These are phyloP conservation scores for Neocloeon triangulifer DNA, from an alignment of 1,140 invertebrate species.

Conservation along the genomic window DNA sequence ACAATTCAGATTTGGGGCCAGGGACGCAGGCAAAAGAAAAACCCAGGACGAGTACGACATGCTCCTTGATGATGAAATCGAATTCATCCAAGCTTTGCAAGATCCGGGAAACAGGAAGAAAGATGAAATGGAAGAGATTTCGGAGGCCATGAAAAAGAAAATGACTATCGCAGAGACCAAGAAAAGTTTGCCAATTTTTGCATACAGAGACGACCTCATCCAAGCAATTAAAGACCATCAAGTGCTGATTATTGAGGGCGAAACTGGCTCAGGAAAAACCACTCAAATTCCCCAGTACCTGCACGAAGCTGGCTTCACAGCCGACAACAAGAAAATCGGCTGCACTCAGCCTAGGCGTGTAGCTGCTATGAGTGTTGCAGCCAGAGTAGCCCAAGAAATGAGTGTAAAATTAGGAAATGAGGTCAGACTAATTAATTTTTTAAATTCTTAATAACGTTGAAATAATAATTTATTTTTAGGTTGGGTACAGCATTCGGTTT, in stretches of 20 bases:
- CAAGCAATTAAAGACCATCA: conserved; percentile 75
- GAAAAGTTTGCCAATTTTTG: conserved; percentile 81
- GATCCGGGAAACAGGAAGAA: conserved; percentile 63
- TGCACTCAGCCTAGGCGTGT: conserved; percentile 56
- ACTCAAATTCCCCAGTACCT: conserved; percentile 98
- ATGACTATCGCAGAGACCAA: conserved; percentile 80
- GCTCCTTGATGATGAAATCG: conserved; percentile 87
- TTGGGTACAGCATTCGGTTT: conserved; percentile 58
- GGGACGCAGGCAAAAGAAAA: conserved; percentile 29
- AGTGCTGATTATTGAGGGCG: conserved; percentile 90
- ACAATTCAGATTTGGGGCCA: conserved; percentile 78
- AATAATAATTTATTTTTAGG: conserved; percentile 18
- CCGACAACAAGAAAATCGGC: conserved; percentile 2
- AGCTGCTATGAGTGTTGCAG: conserved; percentile 58
- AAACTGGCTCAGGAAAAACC: conserved; percentile 95
- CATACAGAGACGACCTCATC: conserved; percentile 75
- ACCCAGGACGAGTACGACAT: conserved; percentile 72
- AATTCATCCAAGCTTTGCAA: conserved; percentile 86
- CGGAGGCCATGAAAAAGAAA: conserved; percentile 49
- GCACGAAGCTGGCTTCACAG: conserved; percentile 60
- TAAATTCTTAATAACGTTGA: no score
- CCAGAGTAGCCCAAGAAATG: conserved; percentile 49
- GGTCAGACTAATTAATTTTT: conserved; percentile 24
- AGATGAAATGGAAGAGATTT: conserved; percentile 18
- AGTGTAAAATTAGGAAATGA: conserved; percentile 41